Base-by-base conservation (phyloP, 2,797 vertebrate species). In the Atherinosoma microstoma region DNA sequence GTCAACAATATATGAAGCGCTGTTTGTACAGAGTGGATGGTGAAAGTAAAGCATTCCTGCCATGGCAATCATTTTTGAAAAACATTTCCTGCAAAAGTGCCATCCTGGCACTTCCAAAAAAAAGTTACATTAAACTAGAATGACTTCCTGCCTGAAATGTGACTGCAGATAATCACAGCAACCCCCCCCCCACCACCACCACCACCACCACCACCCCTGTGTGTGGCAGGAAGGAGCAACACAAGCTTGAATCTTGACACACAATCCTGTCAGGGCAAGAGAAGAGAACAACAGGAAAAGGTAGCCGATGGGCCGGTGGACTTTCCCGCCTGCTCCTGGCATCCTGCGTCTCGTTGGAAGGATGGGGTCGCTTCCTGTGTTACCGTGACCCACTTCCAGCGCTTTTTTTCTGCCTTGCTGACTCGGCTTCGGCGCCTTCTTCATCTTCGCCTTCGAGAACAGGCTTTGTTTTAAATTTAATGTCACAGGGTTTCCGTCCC, bases 241-340 rank as follows among this genome's bases (percentile, higher is more conserved):
- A 40, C 15, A 0, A 34, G 34, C 51, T 79, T 32, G 63, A 67
- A 64, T 62, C 72, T 42, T 30, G 34, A 75, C 75, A 67, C 75
- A n/a, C 59, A 58, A 36, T 45, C 12, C 76, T 8, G 62, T 12
- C n/a, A 8, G 58, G 68, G 80, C 79, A 64, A 58, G 30, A 36
- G 64, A 11, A 4, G 53, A 77, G 61, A 91, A 91, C 87, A 93
- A 93, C 90, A 93, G 93, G 91, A 93, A 92, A 81, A 83, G 72
- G 87, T 67, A 72, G 79, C 78, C 12, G 30, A 40, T 71, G 79
- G 83, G 53, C 78, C 20, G 32, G 18, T 73, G 80, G 85, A 63
- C 49, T 78, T 82, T 69, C 79, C 84, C 64, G 68, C 62, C 67
- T 54, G 70, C 42, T 76, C 79, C 70, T 56, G 5, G 74, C 82